Conservation (phyloP, 2,113 vertebrate species). For the Trogon melanurus region DNA sequence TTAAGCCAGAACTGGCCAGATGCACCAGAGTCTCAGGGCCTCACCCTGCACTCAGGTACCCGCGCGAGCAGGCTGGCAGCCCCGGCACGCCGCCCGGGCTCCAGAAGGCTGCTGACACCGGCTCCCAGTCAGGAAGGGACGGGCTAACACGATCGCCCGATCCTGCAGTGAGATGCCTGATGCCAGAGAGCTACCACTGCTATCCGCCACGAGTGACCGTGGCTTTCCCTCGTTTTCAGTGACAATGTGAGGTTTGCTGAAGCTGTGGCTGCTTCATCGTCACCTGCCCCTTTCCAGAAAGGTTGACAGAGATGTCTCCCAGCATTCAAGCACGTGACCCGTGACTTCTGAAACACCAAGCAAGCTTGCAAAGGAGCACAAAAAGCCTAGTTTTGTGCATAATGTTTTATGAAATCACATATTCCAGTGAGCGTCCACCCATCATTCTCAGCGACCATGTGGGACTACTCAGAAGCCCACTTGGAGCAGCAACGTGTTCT, state of each 20-base stretch:
- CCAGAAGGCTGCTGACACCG: background rate
- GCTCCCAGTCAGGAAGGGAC: background rate
- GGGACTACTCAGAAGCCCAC: background rate
- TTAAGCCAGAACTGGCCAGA: background rate
- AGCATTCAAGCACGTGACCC: background rate
- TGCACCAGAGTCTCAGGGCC: background rate
- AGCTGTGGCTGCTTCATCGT: background rate
- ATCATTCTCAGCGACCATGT: background rate
- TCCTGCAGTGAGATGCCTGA: background rate
- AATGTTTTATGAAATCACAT: background rate
- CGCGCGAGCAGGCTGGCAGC: background rate
- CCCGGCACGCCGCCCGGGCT: background rate
- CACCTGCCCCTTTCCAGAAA: background rate
- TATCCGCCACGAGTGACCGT: fast-evolving
- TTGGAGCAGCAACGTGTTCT: background rate
- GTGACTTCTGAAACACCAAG: background rate
- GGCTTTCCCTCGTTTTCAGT: background rate
- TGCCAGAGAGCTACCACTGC: background rate
- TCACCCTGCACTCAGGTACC: background rate
- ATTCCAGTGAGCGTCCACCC: background rate
- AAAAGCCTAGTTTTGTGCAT: background rate
- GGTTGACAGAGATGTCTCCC: background rate
- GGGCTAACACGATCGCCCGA: background rate
- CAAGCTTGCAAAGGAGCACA: background rate
- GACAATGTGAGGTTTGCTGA: background rate